Base-by-base conservation (phyloP, 1,140 invertebrate genomes). In the Hestina assimilis region DNA sequence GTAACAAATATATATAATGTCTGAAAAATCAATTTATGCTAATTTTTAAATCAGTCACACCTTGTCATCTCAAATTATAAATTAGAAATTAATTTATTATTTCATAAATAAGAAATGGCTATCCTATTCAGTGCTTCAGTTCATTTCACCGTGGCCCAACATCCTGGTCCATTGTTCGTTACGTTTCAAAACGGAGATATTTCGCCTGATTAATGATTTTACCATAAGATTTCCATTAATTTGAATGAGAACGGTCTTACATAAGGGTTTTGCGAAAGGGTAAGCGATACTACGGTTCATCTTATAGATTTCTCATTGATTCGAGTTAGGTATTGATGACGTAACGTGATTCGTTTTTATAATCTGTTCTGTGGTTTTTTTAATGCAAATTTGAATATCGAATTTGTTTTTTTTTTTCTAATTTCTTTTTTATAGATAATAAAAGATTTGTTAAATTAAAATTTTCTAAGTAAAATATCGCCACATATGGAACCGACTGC, bases 161-260 rank as follows among this genome's bases (percentile, higher is more conserved):
- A 57, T 68, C 59, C 64, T 56, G 46, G 62, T 48, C 59, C 56
- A 79, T 79, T 80, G 69, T 80, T 81, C 68, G 67, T 66, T 66
- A 63, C 60, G 58, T 72, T 79, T 51, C 74, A 69, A 64, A 71
- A 38, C 33, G 33, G 7, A 75, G 69, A 75, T 77, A 73, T 70
- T 72, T 71, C 67, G 61, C 66, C 65, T 70, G 73, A 75, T 83
- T 79, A 77, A 83, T 83, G 75, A 79, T 79, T 74, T 80, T 77
- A 76, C 72, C 74, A 62, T 62, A 54, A 62, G 59, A 66, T 66
- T 66, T 66, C 63, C 51, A 60, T 60, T 50, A 60, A 55, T 54
- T 50, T 45, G 26, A 40, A 59, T 48, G 26, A 48, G 26, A 45
- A 14, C 47, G 20, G 7, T 24, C 50, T 65, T 61, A 53, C 58